Evolutionary conservation across 2,888 invertebrate genomes (phyloP).

Genomic region (Aporophyla lueneburgensis): DNA sequence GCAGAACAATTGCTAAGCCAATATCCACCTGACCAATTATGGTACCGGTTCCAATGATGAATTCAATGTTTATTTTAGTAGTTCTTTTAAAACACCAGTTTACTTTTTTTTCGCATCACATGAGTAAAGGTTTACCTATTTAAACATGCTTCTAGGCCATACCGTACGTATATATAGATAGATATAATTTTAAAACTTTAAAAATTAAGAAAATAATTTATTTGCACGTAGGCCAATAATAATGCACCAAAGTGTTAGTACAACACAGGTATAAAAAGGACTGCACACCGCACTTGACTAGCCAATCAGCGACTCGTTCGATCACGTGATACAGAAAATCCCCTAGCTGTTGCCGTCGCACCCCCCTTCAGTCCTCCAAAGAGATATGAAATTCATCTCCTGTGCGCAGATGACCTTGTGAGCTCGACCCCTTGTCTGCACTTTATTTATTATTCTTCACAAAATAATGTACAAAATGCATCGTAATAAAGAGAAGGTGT

Average conservation of each 20-base stretch:
- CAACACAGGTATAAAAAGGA: neutral
- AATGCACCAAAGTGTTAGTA: neutral
- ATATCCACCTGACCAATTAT: neutral
- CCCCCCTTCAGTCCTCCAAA: conserved; percentile 3
- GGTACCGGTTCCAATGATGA: neutral
- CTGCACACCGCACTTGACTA: neutral
- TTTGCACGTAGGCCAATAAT: neutral
- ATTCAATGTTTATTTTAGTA: neutral
- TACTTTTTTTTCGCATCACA: too few species aligned
- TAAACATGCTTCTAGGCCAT: too few species aligned
- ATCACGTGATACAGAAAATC: conserved; percentile 20
- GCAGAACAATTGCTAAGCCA: neutral
- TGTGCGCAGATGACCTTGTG: conserved; percentile 34
- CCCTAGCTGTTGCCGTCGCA: neutral
- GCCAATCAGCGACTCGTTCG: conserved; percentile 18
- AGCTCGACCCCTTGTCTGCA: neutral
- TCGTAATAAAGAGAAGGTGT: neutral
- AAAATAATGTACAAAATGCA: neutral
- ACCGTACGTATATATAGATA: too few species aligned
- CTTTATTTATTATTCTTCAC: neutral
- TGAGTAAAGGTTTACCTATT: neutral
- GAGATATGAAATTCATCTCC: conserved; percentile 11
- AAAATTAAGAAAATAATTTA: neutral
- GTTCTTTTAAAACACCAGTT: neutral
- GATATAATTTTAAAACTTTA: neutral